Conservation (phyloP, 2,888 invertebrate genomes). For the Torymus texanus region DNA sequence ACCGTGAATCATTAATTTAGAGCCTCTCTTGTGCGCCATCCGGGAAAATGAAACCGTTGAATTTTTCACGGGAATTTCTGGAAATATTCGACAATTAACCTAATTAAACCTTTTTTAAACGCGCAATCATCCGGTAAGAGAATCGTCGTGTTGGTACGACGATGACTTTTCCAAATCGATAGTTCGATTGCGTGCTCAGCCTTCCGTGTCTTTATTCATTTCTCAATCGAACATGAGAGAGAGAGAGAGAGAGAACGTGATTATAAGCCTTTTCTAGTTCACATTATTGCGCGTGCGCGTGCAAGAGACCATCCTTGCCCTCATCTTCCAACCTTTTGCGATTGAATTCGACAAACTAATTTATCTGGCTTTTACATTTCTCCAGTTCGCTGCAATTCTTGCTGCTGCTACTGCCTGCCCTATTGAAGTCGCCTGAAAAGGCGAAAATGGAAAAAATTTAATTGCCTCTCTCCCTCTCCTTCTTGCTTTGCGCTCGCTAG, state of each 20-base stretch:
- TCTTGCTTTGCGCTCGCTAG: too few species aligned
- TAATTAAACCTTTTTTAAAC: not conserved
- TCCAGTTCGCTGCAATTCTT: too few species aligned
- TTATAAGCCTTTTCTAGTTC: constrained; percentile 9
- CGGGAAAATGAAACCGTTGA: not conserved
- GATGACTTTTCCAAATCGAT: too few species aligned
- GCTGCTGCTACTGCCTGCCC: not conserved
- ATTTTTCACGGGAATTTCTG: not conserved
- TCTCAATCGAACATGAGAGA: constrained; percentile 8
- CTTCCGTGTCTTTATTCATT: constrained; percentile 14
- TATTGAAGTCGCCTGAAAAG: not conserved
- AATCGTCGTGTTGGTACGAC: too few species aligned
- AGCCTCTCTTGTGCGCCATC: too few species aligned
- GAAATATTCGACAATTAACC: not conserved
- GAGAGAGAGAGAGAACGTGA: not conserved
- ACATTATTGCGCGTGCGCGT: not conserved
- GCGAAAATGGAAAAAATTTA: constrained; percentile 32
- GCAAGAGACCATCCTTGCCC: not conserved
- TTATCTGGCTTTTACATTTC: constrained; percentile 31
- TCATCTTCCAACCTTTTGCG: not conserved
- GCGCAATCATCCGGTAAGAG: not conserved
- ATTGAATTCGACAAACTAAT: constrained; percentile 39
- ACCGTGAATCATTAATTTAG: constrained; percentile 34
- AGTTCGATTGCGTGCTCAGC: too few species aligned
- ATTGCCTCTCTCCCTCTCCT: constrained; percentile 1